A percentile compares a stretch with the other conserved stretches of the same genome.
These are phyloP conservation scores for Nowickia ferox DNA, from an alignment of 2,888 invertebrate species.

Conservation along the genomic window DNA sequence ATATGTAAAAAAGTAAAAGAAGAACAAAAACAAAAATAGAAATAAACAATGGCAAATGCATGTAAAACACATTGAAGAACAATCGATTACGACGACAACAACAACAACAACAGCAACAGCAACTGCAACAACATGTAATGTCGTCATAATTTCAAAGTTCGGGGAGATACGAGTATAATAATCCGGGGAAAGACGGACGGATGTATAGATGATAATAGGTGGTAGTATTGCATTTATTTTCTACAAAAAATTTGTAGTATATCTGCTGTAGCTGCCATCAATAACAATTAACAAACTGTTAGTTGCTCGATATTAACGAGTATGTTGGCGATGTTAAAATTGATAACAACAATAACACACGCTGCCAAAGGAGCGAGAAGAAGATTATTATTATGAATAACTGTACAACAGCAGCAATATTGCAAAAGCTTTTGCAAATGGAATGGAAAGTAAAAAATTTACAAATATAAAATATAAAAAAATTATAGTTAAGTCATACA, in stretches of 20 bases:
- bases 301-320: slow-evolving; percentile 19
- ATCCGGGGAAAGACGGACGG: background rate
- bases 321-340: slow-evolving; percentile 30
- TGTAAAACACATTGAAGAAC: slow-evolving; percentile 54
- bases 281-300: slow-evolving; percentile 67
- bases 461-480: slow-evolving; percentile 2
- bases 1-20: background rate
- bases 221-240: background rate
- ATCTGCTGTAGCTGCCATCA: slow-evolving; percentile 52
- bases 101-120: background rate
- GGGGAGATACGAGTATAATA: background rate
- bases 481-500: slow-evolving; percentile 5
- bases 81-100: slow-evolving; percentile 53
- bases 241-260: background rate
- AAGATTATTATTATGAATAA: slow-evolving; percentile 1
- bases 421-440: slow-evolving; percentile 34
- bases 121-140: background rate
- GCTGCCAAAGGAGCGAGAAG: background rate
- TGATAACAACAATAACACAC: slow-evolving; percentile 19
- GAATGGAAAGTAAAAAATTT: slow-evolving; percentile 20
- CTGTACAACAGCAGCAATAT: slow-evolving; percentile 28
- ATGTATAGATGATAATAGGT: background rate
- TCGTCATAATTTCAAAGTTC: slow-evolving; percentile 21
- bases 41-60: slow-evolving; percentile 21
- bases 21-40: slow-evolving; percentile 3